Conservation (phyloP, 2,113 vertebrate genomes). For the Nematolebias whitei region DNA sequence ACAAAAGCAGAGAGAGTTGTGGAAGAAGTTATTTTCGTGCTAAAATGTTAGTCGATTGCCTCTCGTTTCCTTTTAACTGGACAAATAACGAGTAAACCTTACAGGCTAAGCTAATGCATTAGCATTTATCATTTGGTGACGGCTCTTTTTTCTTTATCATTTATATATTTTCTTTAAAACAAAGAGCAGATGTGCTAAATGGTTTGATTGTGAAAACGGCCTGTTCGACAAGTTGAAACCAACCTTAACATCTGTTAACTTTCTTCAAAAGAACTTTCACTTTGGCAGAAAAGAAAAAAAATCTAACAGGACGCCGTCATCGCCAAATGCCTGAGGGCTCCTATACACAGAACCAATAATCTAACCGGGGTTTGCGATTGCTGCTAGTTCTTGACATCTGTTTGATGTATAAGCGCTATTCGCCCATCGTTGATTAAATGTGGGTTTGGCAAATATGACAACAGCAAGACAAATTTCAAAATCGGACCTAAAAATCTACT, state of each 20-base stretch:
- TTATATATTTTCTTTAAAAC: neutral
- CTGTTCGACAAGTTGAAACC: conserved; percentile 26
- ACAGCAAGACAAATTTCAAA: neutral
- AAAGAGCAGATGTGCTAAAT: conserved; percentile 12
- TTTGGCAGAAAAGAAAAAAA: neutral
- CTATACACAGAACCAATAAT: neutral
- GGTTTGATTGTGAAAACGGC: conserved; percentile 20
- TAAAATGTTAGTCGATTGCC: no score
- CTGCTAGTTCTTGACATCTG: neutral
- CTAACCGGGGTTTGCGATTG: neutral
- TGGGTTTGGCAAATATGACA: conserved; percentile 12
- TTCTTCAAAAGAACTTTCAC: conserved; percentile 21
- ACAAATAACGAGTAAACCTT: neutral
- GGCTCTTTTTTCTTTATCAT: neutral
- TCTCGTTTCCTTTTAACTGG: neutral
- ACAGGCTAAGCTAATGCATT: neutral
- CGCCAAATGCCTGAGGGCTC: conserved; percentile 1
- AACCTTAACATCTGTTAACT: conserved; percentile 23
- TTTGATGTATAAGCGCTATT: conserved; percentile 8
- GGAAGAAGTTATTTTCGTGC: neutral
- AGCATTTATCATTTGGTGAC: neutral
- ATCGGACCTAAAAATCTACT: neutral
- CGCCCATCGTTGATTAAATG: conserved; percentile 3
- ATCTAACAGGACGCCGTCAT: conserved; percentile 7
- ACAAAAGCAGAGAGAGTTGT: no score